A percentile compares a stretch with the other conserved stretches of the same genome.
Evolutionary conservation across 2,888 invertebrate species (phyloP).

Genomic region (Teinopalpus imperialis): DNA sequence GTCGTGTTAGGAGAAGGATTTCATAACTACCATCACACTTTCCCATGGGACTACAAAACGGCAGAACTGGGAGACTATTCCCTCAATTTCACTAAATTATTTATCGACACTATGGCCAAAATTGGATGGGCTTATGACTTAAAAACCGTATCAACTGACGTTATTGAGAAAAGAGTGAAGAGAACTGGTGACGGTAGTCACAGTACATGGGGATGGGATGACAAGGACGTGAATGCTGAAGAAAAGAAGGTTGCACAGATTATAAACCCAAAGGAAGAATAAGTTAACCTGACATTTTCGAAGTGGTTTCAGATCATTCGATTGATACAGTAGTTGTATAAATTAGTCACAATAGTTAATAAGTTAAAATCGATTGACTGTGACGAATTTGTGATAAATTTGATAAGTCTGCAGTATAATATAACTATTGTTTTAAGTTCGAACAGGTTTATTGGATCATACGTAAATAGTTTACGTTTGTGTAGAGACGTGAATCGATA

Average conservation of each 20-base stretch:
- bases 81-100: slow-evolving; percentile 87
- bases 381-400: slow-evolving; percentile 33
- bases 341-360: slow-evolving; percentile 8
- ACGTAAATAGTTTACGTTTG: not conserved
- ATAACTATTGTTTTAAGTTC: slow-evolving; percentile 15
- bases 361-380: slow-evolving; percentile 15
- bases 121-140: slow-evolving; percentile 94
- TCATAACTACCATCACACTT: slow-evolving; percentile 93
- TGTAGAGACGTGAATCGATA: not conserved
- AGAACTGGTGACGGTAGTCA: slow-evolving; percentile 89
- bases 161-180: slow-evolving; percentile 86
- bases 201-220: slow-evolving; percentile 89
- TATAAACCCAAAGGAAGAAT: slow-evolving; percentile 21
- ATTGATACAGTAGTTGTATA: slow-evolving; percentile 10
- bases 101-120: slow-evolving; percentile 90
- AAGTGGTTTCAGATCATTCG: not conserved
- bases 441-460: not conserved
- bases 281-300: not conserved
- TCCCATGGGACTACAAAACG: slow-evolving; percentile 93
- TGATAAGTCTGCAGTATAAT: slow-evolving; percentile 23
- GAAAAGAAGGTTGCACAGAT: slow-evolving; percentile 19
- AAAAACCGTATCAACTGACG: slow-evolving; percentile 87
- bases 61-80: slow-evolving; percentile 88
- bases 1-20: slow-evolving; percentile 89
- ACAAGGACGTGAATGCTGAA: slow-evolving; percentile 46